Percentiles rank a stretch among this genome's conserved stretches.
Conservation (phyloP, 2,888 invertebrate species). For the Agrochola lota region DNA sequence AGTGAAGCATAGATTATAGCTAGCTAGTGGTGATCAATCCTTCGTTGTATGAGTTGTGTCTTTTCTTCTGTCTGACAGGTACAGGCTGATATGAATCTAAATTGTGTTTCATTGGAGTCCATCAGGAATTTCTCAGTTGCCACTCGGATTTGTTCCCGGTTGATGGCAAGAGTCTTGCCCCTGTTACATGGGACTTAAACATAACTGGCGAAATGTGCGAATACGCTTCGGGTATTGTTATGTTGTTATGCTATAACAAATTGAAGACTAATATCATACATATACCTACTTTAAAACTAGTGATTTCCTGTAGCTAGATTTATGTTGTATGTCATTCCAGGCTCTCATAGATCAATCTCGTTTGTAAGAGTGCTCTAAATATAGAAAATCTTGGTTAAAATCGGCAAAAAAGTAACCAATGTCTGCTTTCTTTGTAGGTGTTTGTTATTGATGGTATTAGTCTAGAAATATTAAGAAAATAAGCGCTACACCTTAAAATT, state of each 20-base stretch:
- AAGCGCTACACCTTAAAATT: not conserved
- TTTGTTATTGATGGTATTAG: not conserved
- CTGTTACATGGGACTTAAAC: too few relatives aligned
- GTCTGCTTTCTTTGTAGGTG: not conserved
- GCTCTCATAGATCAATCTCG: too few relatives aligned
- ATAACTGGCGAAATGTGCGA: too few relatives aligned
- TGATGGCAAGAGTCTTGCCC: too few relatives aligned
- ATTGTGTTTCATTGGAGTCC: not conserved
- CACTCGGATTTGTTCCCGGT: too few relatives aligned
- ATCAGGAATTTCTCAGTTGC: too few relatives aligned
- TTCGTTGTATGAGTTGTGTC: not conserved
- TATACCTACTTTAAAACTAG: not conserved
- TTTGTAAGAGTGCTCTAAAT: not conserved
- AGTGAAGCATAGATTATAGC: slow-evolving; percentile 14
- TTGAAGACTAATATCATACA: too few relatives aligned
- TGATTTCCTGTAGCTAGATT: not conserved
- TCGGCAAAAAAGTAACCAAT: not conserved
- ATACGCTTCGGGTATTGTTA: too few relatives aligned
- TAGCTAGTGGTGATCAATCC: not conserved
- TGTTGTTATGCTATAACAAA: too few relatives aligned
- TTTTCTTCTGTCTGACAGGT: not conserved
- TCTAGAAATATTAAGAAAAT: not conserved
- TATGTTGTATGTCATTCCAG: not conserved
- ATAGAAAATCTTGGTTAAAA: not conserved
- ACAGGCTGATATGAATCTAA: not conserved